Percentiles rank a stretch among this genome's conserved stretches.
Evolutionary conservation across 1,140 invertebrate species (phyloP).

Genomic region (Hesperophylax magnus): DNA sequence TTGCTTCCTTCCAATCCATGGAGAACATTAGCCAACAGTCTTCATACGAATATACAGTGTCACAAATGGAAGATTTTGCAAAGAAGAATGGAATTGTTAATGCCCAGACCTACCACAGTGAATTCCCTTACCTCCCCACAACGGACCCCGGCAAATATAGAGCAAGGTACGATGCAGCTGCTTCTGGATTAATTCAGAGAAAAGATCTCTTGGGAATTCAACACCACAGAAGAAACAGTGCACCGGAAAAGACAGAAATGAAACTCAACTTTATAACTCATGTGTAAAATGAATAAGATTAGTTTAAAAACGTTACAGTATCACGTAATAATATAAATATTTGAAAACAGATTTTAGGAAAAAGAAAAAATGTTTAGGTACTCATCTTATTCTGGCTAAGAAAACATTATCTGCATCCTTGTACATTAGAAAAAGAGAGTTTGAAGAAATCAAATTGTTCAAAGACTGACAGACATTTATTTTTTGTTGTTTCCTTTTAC

Average conservation of each 20-base stretch:
- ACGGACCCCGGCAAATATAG: conserved; percentile 68
- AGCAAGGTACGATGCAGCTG: conserved; percentile 66
- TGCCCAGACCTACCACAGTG: conserved; percentile 67
- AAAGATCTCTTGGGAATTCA: conserved; percentile 63
- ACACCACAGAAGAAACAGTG: conserved; percentile 67
- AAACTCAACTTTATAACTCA: conserved; percentile 40
- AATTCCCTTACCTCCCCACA: conserved; percentile 69
- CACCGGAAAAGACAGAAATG: conserved; percentile 60
- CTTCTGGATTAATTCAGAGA: conserved; percentile 67
- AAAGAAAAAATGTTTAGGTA: too few species aligned
- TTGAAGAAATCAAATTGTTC: too few species aligned
- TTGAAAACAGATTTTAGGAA: too few species aligned
- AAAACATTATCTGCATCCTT: too few species aligned
- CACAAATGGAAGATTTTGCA: conserved; percentile 64
- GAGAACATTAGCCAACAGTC: conserved; percentile 66
- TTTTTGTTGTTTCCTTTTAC: too few species aligned
- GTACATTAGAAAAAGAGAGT: too few species aligned
- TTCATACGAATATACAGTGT: conserved; percentile 65
- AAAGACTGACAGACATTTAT: too few species aligned
- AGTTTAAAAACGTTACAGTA: not conserved
- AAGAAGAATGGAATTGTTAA: conserved; percentile 64
- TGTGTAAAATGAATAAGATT: conserved; percentile 1
- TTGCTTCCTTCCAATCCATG: conserved; percentile 70
- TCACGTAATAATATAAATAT: not conserved
- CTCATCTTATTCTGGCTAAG: too few species aligned